Evolutionary conservation across 64 coral and sea anemone species (phyloP), one percentile per base, ranked within the genome.

Genomic region (Platygyra sinensis): DNA sequence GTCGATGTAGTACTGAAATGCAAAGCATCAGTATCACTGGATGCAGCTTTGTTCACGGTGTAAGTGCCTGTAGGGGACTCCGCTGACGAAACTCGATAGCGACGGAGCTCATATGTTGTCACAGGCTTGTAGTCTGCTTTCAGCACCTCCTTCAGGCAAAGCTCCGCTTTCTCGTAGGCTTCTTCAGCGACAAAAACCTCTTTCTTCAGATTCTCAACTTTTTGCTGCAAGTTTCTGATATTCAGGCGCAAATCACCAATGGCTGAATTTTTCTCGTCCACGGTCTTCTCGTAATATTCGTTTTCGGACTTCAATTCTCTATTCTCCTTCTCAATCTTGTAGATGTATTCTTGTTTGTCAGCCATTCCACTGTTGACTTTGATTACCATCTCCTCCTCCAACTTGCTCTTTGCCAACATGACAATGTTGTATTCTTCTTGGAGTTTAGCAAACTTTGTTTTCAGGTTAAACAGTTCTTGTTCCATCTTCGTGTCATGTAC

Each of bases 341-440:
- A 91, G 69, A 79, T 83, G 71, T 91, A 91, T 25, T 91, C 89
- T 22, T 91, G 89, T 74, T 91, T 91, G 29, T 91, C 89, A 69
- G 78, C 80, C 52, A 91, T 17, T 8, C 65, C 79, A 51, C 83
- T 79, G 32, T 91, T 91, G 52, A 91, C 75, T 10, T 81, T 79
- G 30, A 74, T 74, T 5, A 83, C 89, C 80, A 91, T 84, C 4
- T 91, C 89, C 16, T 91, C 80, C 33, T 91, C 89, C 36, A 91
- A 9, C 14, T 84, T 91, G 32, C 74, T 64, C 29, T 91, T 91
- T 83, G 79, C 79, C 38, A 67, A 67, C 80, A 91, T 62, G 25
- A 91, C 11, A 22, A 73, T 74, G 28, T 84, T 74, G 80, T 84
- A 91, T 19, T 91, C 89, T 84, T 91, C 78, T 64, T 91, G 78